These are phyloP conservation scores for Chunga burmeisteri DNA, from an alignment of 2,113 vertebrate species.

Conservation along the genomic window DNA sequence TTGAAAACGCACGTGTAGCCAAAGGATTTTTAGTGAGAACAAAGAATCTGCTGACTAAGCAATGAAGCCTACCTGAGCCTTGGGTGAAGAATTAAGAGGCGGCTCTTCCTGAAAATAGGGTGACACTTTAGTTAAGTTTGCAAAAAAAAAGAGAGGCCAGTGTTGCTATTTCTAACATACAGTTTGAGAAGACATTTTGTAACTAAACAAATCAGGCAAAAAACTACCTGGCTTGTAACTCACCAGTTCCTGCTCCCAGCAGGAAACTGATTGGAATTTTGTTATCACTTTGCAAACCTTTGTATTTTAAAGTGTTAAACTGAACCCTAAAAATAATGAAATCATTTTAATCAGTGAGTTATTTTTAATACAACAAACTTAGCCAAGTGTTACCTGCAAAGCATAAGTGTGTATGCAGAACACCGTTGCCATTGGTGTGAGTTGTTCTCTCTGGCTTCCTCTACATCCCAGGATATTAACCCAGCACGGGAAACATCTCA, in stretches of 20 bases:
- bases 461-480: conserved; percentile 34
- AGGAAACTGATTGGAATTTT: neutral
- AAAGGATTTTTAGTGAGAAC: neutral
- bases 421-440: neutral
- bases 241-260: neutral
- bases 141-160: neutral
- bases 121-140: neutral
- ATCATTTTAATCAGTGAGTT: conserved; percentile 15
- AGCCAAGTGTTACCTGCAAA: neutral
- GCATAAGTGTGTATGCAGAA: neutral
- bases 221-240: neutral
- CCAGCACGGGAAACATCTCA: neutral
- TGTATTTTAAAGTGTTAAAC: neutral
- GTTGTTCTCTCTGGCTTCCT: conserved; percentile 24
- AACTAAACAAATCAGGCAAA: neutral
- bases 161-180: neutral
- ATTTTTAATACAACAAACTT: conserved; percentile 24
- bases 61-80: neutral
- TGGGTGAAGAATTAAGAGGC: neutral
- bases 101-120: neutral
- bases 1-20: neutral
- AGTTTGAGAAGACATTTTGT: neutral
- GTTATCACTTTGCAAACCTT: neutral
- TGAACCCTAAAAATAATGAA: neutral
- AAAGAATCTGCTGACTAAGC: neutral